These are phyloP conservation scores for Macheiramphus alcinus DNA, from an alignment of 2,113 vertebrate genomes.

Conservation along the genomic window DNA sequence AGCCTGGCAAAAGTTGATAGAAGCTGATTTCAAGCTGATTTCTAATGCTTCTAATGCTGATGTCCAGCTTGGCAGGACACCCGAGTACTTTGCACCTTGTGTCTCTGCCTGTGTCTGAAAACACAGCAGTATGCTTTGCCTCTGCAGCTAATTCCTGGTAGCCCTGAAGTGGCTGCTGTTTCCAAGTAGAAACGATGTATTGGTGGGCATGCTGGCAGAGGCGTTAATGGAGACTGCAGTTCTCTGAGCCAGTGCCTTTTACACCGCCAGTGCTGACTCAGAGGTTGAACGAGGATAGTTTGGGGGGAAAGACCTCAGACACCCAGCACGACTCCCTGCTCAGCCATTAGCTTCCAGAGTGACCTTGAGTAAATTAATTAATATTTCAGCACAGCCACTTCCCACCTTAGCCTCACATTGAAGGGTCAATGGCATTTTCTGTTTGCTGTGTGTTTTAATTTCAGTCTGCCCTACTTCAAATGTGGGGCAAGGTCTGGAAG, in stretches of 20 bases:
- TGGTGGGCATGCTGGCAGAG: not conserved
- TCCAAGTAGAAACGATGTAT: fast-evolving
- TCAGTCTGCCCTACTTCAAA: slow-evolving; percentile 32
- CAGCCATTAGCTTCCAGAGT: not conserved
- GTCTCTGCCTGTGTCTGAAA: not conserved
- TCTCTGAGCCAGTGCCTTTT: not conserved
- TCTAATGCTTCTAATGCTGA: no score
- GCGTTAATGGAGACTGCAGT: not conserved
- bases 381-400: not conserved
- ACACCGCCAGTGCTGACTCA: fast-evolving
- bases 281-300: not conserved
- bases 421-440: not conserved
- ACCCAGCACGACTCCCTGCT: not conserved
- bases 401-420: not conserved
- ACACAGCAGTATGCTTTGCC: not conserved
- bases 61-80: not conserved
- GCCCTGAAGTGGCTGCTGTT: not conserved
- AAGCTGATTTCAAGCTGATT: not conserved
- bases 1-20: not conserved
- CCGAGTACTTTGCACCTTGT: not conserved
- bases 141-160: not conserved
- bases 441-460: not conserved
- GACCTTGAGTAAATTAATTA: not conserved
- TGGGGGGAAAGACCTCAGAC: not conserved
- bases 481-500: slow-evolving; percentile 44